Evolutionary conservation across 2,797 vertebrate species (phyloP).

Genomic region (Lophotriccus pileatus): DNA sequence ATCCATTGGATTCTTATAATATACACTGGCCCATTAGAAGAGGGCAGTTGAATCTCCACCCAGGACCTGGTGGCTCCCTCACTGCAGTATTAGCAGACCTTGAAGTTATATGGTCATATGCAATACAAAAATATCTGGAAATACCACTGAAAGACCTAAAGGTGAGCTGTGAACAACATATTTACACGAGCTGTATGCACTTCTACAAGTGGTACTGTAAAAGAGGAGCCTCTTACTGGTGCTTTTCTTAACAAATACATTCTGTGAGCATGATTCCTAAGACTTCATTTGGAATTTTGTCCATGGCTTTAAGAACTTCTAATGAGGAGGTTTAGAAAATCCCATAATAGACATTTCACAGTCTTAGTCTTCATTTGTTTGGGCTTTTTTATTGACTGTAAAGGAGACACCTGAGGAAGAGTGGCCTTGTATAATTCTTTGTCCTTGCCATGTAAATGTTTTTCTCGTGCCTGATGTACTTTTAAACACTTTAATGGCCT

Average conservation of each 20-base stretch:
- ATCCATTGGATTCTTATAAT: slow-evolving; percentile 89
- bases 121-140: slow-evolving; percentile 93
- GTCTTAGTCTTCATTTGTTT: background rate
- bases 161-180: slow-evolving; percentile 73
- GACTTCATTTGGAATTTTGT: background rate
- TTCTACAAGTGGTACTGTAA: background rate
- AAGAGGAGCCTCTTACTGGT: background rate
- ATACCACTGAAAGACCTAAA: slow-evolving; percentile 95
- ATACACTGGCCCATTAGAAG: slow-evolving; percentile 91
- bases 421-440: background rate
- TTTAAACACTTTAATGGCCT: background rate
- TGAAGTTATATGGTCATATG: slow-evolving; percentile 92
- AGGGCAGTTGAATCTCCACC: slow-evolving; percentile 90
- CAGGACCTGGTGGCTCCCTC: slow-evolving; percentile 88
- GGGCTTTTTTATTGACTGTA: background rate
- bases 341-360: background rate
- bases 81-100: slow-evolving; percentile 89
- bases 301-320: background rate
- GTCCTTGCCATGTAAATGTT: background rate
- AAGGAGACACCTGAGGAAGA: background rate
- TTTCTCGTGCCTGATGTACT: background rate
- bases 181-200: background rate
- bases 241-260: background rate
- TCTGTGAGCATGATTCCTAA: background rate
- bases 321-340: background rate